Percentiles rank a stretch among this genome's conserved stretches.
phyloP scores from a whole-genome alignment of 2,797 vertebrate genomes.

The Xenentodon cancila region DNA sequence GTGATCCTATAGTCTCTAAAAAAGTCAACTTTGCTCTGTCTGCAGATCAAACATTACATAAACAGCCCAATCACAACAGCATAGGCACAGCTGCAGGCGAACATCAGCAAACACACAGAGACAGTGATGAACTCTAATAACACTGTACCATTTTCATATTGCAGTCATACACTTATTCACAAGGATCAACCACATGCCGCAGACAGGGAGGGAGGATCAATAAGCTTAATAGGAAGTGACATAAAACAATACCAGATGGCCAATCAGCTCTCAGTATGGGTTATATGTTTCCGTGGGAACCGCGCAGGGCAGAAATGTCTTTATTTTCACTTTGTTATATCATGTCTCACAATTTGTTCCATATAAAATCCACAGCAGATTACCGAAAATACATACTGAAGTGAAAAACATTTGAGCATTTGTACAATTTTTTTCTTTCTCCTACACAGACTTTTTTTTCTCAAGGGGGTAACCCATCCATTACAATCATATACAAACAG shows the following conservation, averaged over 20 bases:
- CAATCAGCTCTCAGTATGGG: conserved; percentile 60
- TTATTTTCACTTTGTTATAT: conserved; percentile 31
- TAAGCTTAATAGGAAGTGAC: conserved; percentile 73
- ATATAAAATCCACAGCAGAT: conserved; percentile 23
- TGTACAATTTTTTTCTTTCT: too few species aligned
- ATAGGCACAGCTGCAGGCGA: conserved; percentile 47
- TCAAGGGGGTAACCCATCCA: too few species aligned
- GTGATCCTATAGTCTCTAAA: conserved; percentile 39
- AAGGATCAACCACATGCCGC: conserved; percentile 64
- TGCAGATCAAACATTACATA: conserved; percentile 47
- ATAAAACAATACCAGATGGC: conserved; percentile 76
- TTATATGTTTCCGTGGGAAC: conserved; percentile 67
- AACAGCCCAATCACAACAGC: conserved; percentile 66
- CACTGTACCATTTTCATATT: conserved; percentile 64
- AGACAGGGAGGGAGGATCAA: conserved; percentile 63
- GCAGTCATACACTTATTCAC: conserved; percentile 58
- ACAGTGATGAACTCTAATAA: conserved; percentile 65
- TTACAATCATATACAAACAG: too few species aligned
- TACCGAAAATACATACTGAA: too few species aligned
- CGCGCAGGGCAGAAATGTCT: conserved; percentile 40
- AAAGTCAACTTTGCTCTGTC: conserved; percentile 22
- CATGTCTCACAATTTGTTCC: conserved; percentile 16
- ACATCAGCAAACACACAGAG: conserved; percentile 49
- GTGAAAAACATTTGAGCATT: too few species aligned
- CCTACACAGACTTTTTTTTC: too few species aligned